phyloP scores from a whole-genome alignment of 2,113 vertebrate species.

The Thomomys bottae region DNA sequence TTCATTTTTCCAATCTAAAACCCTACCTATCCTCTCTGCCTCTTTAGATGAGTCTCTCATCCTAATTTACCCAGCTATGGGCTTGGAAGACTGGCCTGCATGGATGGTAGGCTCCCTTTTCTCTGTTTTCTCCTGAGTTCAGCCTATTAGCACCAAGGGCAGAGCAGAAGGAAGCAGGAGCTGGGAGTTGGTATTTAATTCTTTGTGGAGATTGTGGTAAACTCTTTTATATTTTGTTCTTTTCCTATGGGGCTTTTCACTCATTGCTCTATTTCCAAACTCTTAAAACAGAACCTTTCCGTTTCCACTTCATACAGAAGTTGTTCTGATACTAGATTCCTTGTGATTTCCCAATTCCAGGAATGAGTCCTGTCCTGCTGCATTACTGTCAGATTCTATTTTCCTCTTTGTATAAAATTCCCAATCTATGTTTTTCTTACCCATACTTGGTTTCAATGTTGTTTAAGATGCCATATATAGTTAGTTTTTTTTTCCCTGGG shows the following conservation, averaged over 20 bases:
- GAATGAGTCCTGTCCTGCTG: not conserved
- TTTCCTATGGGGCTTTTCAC: not conserved
- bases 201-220: not conserved
- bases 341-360: not conserved
- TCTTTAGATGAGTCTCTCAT: not conserved
- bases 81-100: not conserved
- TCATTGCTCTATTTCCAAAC: not conserved
- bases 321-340: not conserved
- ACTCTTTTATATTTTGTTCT: not conserved
- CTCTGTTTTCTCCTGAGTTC: not conserved
- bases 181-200: not conserved
- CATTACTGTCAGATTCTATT: slow-evolving; percentile 32
- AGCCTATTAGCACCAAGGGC: not conserved
- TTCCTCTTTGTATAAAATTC: slow-evolving; percentile 10
- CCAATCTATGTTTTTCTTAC: not conserved
- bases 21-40: not conserved
- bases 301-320: not conserved
- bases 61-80: not conserved
- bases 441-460: not conserved
- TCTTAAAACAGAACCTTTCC: not conserved
- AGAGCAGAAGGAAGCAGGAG: not conserved
- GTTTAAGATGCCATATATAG: not conserved
- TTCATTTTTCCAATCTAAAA: slow-evolving; percentile 39
- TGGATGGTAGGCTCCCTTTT: not conserved
- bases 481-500: not conserved